A percentile compares a stretch with the other conserved stretches of the same genome.
phyloP scores from a whole-genome alignment of 2,797 vertebrate genomes.

The Sandelia bainsii region DNA sequence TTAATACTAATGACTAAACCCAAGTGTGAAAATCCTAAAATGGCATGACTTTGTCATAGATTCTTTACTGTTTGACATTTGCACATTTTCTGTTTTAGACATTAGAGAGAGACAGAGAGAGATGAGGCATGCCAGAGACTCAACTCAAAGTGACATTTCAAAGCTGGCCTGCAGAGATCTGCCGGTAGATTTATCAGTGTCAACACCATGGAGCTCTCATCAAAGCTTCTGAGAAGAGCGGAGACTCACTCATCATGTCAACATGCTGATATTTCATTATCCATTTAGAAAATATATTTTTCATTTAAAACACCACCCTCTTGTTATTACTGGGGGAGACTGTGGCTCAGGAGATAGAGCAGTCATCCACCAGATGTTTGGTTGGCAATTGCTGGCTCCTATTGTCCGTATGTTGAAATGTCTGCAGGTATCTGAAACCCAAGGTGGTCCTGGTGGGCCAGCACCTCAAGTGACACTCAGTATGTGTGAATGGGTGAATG shows the following conservation, averaged over 20 bases:
- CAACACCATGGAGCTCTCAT: constrained; percentile 70
- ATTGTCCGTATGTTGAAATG: not conserved
- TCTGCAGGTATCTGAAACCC: no score
- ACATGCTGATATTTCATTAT: constrained; percentile 57
- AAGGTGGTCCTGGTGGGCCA: no score
- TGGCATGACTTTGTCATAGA: constrained; percentile 43
- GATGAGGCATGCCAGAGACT: constrained; percentile 70
- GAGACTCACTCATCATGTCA: constrained; percentile 73
- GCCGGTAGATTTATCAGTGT: constrained; percentile 80
- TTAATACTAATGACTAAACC: constrained; percentile 33
- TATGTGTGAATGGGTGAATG: no score
- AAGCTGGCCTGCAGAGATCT: constrained; percentile 74
- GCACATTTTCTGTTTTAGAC: constrained; percentile 52
- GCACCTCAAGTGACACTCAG: no score
- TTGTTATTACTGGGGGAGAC: not conserved
- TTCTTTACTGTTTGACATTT: constrained; percentile 63
- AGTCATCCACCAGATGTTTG: no score
- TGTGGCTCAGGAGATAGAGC: no score
- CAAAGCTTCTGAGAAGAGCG: constrained; percentile 61
- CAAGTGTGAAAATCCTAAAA: constrained; percentile 38
- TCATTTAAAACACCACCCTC: constrained; percentile 12
- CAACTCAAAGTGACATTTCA: constrained; percentile 81
- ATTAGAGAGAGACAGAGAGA: constrained; percentile 32
- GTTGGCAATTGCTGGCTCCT: not conserved
- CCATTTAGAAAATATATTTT: constrained; percentile 31